Percentiles rank a stretch among this genome's conserved stretches.
These are phyloP conservation scores for human (Homo sapiens) DNA, from an alignment of 2,113 vertebrate species.

Conservation along the genomic window GRCh38 chr7:117767501-117768000, in stretches of 20 bases:
- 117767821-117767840: not conserved
- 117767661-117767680: not conserved
- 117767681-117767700: not conserved
- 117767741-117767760: not conserved
- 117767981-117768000: not conserved
- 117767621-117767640: not conserved
- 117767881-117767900: not conserved
- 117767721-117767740: not conserved
- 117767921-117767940: not conserved
- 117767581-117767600: not conserved
- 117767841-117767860: not conserved
- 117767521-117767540: not conserved
- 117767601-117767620: not conserved
- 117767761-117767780: not conserved
- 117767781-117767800: not conserved
- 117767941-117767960: not conserved
- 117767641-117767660: not conserved
- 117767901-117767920: not conserved
- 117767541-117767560: not conserved
- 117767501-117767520: not conserved
- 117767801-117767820: not conserved
- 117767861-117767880: not conserved
- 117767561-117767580: not conserved
- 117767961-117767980: not conserved
- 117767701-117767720: not conserved